Evolutionary conservation across 2,797 vertebrate species (phyloP).

Genomic region (Dendrocincla fuliginosa): DNA sequence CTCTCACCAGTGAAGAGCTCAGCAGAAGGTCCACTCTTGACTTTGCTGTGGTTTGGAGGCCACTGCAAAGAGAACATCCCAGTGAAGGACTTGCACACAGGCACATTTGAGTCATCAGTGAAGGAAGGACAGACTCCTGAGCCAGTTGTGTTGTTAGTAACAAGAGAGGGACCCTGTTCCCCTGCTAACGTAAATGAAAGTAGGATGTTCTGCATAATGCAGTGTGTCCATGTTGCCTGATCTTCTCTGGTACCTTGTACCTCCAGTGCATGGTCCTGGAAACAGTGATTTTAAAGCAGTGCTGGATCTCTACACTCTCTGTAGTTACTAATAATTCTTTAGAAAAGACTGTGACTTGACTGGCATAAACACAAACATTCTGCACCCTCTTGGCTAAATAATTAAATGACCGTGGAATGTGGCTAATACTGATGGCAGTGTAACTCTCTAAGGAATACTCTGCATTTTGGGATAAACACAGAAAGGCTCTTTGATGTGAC

Average conservation of each 20-base stretch:
- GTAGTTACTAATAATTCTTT: neutral
- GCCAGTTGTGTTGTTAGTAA: neutral
- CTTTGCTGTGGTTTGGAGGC: neutral
- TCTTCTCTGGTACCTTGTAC: neutral
- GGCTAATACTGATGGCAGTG: neutral
- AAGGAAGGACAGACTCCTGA: neutral
- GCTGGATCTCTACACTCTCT: neutral
- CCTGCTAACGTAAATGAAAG: neutral
- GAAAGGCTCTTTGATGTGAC: neutral
- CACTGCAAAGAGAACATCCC: neutral
- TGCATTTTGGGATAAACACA: neutral
- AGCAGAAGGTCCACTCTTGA: neutral
- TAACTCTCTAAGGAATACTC: neutral
- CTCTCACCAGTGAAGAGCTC: constrained; percentile 31
- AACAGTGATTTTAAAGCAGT: neutral
- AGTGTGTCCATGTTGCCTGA: rapidly evolving
- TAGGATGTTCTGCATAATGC: neutral
- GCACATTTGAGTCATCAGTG: neutral
- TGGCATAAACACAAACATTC: neutral
- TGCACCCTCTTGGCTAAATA: neutral
- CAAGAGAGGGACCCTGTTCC: neutral
- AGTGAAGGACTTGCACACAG: neutral
- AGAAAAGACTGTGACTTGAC: neutral
- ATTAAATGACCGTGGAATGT: neutral
- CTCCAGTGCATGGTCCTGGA: neutral